These are phyloP conservation scores for Calonectris borealis DNA, from an alignment of 2,113 vertebrate genomes.

Conservation along the genomic window DNA sequence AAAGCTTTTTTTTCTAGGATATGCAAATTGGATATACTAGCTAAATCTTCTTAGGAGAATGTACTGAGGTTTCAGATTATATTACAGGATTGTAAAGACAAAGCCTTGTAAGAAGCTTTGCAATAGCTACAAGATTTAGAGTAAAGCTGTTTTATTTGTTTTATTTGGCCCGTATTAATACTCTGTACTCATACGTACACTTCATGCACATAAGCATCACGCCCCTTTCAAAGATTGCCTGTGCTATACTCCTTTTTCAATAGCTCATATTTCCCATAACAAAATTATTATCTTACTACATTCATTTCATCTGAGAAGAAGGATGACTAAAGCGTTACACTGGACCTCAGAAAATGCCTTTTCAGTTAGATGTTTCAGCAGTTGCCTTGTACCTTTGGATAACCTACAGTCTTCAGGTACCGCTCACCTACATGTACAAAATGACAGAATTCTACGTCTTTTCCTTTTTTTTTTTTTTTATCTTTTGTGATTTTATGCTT, in stretches of 20 bases:
- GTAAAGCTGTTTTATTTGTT: neutral
- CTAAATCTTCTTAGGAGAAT: neutral
- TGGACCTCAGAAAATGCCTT: neutral
- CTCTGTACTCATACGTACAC: neutral
- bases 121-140: neutral
- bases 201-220: neutral
- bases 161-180: neutral
- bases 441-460: neutral
- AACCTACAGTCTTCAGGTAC: neutral
- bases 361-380: neutral
- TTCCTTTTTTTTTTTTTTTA: neutral
- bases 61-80: neutral
- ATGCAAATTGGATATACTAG: neutral
- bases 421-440: neutral
- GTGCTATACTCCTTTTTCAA: neutral
- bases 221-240: neutral
- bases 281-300: neutral
- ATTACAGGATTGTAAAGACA: neutral
- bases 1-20: neutral
- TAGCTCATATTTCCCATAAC: neutral
- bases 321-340: neutral
- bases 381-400: neutral
- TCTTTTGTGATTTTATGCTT: neutral
- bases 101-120: neutral
- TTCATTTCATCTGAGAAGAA: neutral